phyloP scores from a whole-genome alignment of 2,888 invertebrate genomes.

The Himalopsyche japonica region DNA sequence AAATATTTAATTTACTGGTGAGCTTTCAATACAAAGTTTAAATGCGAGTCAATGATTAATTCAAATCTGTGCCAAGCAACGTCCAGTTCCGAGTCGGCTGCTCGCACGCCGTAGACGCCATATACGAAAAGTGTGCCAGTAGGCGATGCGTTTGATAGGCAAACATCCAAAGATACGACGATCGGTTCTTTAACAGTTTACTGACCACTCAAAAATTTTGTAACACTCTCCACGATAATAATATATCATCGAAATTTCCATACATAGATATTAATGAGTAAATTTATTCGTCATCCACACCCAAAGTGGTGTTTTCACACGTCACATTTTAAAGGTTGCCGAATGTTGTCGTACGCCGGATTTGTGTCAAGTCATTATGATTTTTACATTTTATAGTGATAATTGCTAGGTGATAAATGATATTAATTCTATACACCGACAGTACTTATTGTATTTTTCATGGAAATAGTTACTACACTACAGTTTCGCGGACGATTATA shows the following conservation, averaged over 20 bases:
- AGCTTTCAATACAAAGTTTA: no score
- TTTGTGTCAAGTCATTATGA: not conserved
- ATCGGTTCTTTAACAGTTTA: conserved; percentile 1
- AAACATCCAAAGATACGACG: conserved; percentile 14
- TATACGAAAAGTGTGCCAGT: conserved; percentile 13
- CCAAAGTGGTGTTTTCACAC: not conserved
- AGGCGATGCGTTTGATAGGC: conserved; percentile 26
- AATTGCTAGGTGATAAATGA: no score
- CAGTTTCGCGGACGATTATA: no score
- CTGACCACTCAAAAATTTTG: conserved; percentile 15
- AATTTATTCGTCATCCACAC: not conserved
- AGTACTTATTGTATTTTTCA: no score
- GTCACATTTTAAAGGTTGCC: not conserved
- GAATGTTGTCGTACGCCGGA: not conserved
- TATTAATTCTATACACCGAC: no score
- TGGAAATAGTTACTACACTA: no score
- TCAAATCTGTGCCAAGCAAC: no score
- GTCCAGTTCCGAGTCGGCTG: no score
- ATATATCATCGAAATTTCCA: not conserved
- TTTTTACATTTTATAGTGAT: no score
- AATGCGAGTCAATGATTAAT: no score
- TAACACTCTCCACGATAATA: not conserved
- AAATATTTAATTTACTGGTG: no score
- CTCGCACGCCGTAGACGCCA: not conserved
- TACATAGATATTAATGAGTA: not conserved